phyloP scores from a whole-genome alignment of 2,113 vertebrate species.

The Passer montanus region DNA sequence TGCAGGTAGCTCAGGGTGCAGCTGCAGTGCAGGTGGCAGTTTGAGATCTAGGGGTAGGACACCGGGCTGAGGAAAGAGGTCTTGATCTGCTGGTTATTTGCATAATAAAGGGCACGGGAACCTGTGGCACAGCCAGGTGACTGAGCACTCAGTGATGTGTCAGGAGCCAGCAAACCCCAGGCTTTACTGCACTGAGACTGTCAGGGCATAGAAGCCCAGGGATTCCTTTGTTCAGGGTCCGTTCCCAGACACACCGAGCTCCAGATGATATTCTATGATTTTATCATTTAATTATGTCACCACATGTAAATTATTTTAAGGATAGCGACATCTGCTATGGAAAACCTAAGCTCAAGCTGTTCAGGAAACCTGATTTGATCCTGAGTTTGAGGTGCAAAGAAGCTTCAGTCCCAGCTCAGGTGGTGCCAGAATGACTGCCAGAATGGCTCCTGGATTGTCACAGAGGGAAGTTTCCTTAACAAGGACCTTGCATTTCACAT shows the following conservation, averaged over 20 bases:
- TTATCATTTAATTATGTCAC: neutral
- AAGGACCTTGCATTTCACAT: neutral
- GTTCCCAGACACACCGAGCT: neutral
- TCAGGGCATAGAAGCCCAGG: neutral
- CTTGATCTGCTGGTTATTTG: neutral
- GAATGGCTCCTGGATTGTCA: neutral
- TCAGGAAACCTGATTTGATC: neutral
- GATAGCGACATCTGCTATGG: neutral
- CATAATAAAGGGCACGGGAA: accelerated
- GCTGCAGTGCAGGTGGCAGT: neutral
- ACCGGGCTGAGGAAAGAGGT: neutral
- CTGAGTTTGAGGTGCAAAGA: accelerated
- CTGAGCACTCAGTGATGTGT: no score
- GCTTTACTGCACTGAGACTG: neutral
- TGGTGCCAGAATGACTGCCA: neutral
- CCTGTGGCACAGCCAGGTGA: neutral
- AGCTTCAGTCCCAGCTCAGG: neutral
- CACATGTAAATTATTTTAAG: neutral
- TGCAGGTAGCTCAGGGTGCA: neutral
- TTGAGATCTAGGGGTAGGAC: neutral
- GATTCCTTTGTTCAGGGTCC: accelerated
- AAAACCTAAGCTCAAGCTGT: neutral
- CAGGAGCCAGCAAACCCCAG: neutral
- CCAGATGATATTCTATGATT: neutral
- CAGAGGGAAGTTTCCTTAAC: neutral